Evolutionary conservation across 2,113 vertebrate species (phyloP), one percentile per base, ranked within the genome.

Genomic region (Saguinus imperator): DNA sequence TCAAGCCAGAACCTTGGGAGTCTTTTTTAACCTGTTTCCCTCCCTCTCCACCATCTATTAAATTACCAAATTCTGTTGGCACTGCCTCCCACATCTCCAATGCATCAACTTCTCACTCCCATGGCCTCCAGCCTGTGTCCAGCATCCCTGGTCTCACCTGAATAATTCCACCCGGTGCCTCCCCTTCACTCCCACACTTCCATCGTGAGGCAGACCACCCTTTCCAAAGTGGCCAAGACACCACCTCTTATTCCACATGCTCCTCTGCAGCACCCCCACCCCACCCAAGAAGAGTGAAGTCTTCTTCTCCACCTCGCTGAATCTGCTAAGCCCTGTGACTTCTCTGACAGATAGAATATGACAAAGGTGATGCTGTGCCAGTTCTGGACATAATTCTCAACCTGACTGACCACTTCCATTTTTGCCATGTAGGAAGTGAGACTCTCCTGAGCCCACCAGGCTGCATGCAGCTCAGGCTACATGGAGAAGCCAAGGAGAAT

Each of bases 141-240:
- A 64, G 61, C 61, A 64, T 64, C 27, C 61, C 27, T 6, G 2
- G 27, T 64, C 5, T 64, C 27, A 12, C 61, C 61, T 29, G 13
- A 32, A 64, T 64, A 64, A 64, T 29, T 64, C 61, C 12, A 64
- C 61, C 12, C 27, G 6, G 27, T 64, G 27, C 61, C 61, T 32
- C 27, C 27, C 12, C 21, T 29, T 37, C 23, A 35, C 9, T 40
- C 55, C 16, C 48, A 50, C 29, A 48, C 9, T 64, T 64, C n/a
- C 5, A 37, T 29, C 0, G 0, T 64, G 61, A n/a, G n/a, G 4
- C 45, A 83, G 43, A 52, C 21, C 18, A 40, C 37, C 37, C 23
- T 75, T 40, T 23, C 37, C 37, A 25, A 75, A 23, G 37, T 7
- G 12, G 10, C 27, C 20, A 7, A 64, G 55, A 61, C 14, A 23